Base-by-base conservation (phyloP, 2,888 invertebrate species). In the Parochlus steinenii region DNA sequence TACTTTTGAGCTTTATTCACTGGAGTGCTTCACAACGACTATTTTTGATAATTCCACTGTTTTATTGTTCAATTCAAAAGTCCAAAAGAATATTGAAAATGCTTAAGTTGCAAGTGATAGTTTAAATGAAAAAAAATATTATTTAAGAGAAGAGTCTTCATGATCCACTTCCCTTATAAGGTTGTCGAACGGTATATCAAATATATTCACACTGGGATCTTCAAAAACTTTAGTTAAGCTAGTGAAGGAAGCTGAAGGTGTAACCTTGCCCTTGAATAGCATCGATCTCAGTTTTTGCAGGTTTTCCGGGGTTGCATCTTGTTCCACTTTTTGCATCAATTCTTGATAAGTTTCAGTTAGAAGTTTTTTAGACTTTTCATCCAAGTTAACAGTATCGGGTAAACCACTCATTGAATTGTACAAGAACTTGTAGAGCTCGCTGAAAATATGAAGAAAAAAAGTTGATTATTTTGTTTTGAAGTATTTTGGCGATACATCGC, bases 161-260 rank as follows among this genome's bases (percentile, higher is more conserved):
- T n/a, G n/a, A n/a, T n/a, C n/a, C n/a, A n/a, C n/a, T n/a, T n/a
- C n/a, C n/a, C n/a, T n/a, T n/a, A n/a, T n/a, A n/a, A n/a, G n/a
- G n/a, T n/a, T n/a, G n/a, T 36, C 36, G 15, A 36, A 5, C 8
- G 36, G 30, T 4, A 36, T 6, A 17, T 30, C 25, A 6, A 36
- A 28, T 30, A 30, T 29, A 29, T 36, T 36, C 1, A 36, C 3
- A n/a, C 6, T 18, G 6, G 3, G 16, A 14, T 36, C 24, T 11
- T 30, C 24, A 3, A 30, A 8, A 3, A 24, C 10, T 24, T 29
- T 6, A 5, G 24, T 5, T 22, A 36, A 23, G 3, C 30, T 23
- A 6, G 6, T 7, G 3, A 30, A 8, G 8, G 16, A 12, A 3
- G 4, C 5, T 14, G 22, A 12, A n/a, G 24, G 6, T 17, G 4